Conservation (phyloP, 2,113 vertebrate species). For the Apteryx mantelli region DNA sequence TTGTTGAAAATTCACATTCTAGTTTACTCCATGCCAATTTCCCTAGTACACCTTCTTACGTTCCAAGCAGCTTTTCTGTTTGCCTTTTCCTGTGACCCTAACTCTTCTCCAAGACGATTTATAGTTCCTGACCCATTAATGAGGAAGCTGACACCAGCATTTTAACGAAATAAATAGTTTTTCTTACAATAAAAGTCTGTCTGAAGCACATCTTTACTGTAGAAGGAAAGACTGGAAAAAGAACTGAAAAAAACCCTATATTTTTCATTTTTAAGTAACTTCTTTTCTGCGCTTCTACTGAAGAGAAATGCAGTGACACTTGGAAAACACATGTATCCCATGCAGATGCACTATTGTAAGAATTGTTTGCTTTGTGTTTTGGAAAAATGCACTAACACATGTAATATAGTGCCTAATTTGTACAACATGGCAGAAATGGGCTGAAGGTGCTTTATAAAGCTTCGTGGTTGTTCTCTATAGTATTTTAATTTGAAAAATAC, state of each 20-base stretch:
- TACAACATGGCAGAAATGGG: background rate
- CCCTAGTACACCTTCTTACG: background rate
- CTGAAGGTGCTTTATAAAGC: background rate
- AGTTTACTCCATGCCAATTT: background rate
- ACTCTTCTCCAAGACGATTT: background rate
- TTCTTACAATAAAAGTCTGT: background rate
- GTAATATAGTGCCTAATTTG: background rate
- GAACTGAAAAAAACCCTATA: background rate
- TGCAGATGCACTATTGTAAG: background rate
- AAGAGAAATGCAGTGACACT: background rate
- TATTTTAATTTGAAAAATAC: background rate
- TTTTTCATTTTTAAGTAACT: background rate
- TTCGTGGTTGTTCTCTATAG: background rate
- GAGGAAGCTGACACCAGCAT: background rate
- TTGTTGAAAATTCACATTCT: background rate
- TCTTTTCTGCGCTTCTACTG: background rate
- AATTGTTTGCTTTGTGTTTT: background rate
- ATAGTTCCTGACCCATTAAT: background rate
- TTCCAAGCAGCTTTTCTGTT: background rate
- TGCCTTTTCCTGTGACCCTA: background rate
- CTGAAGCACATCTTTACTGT: background rate
- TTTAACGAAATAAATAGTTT: background rate
- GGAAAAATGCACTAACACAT: background rate
- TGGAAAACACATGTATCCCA: background rate
- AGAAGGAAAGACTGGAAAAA: background rate